Evolutionary conservation across 2,797 vertebrate genomes (phyloP), one percentile per base, ranked within the genome.

Genomic region (Enteromius radiatus): DNA sequence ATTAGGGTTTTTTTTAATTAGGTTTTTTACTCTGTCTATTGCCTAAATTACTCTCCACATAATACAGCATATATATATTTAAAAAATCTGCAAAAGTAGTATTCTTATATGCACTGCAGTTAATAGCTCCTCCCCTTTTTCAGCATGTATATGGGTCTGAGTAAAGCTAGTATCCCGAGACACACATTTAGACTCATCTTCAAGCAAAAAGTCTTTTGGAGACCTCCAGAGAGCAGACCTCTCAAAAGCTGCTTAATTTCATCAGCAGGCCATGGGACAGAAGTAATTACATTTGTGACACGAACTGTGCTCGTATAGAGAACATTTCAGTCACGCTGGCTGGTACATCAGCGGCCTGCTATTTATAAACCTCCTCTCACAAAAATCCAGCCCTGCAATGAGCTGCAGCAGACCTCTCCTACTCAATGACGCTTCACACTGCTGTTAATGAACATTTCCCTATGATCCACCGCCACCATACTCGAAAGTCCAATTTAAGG

Each of bases 221-320:
- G 77, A 63, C 65, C 67, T 87, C 54, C 10, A 52, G 54, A 70
- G 77, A 79, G 65, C 65, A 38, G 36, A 36, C 19, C 84, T 70
- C 86, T 88, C 90, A 92, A 94, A 93, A 94, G 92, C 92, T 89
- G 92, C 92, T 94, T 94, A 93, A 94, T 94, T 91, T 90, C 91
- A 91, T 94, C 91, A 91, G 91, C 86, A 90, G 90, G 87, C 86
- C 91, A 81, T 91, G 89, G 91, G 91, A 93, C 91, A 89, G 90
- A 91, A 88, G 91, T 93, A 95, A 95, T 95, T 95, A 93, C 91
- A 92, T 93, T 93, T 93, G 88, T 93, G 94, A 94, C 94, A 94
- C 87, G 92, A 93, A 92, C 94, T 91, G 91, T 89, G 91, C 91
- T 89, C 88, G 89, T 89, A 78, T 88, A 90, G 90, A 79, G 78